Percentiles rank a stretch among this genome's conserved stretches.
Conservation (phyloP, 2,888 invertebrate genomes). For the Penaeus monodon region DNA sequence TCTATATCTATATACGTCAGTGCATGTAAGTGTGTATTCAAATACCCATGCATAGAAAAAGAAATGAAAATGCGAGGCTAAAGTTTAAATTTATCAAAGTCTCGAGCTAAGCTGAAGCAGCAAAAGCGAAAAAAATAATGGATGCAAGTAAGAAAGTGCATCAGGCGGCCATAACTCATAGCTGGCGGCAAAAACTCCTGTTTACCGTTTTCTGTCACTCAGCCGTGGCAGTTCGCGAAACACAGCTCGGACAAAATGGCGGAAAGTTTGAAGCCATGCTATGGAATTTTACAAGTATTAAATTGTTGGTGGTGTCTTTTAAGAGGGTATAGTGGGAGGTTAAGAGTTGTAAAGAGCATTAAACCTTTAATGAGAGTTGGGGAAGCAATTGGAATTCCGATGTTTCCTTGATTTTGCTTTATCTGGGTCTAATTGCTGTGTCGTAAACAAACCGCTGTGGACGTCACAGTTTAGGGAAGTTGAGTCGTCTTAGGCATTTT, state of each 20-base stretch:
- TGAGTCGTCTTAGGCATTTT: no score
- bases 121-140: no score
- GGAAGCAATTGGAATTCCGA: conserved; percentile 3
- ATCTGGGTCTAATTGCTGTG: background rate
- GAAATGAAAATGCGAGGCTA: no score
- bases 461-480: background rate
- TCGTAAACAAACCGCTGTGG: conserved; percentile 1
- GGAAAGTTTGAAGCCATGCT: background rate
- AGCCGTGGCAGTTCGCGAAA: no score
- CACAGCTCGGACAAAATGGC: no score
- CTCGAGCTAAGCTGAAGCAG: no score
- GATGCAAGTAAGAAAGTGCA: no score
- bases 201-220: no score
- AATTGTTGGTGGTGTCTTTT: conserved; percentile 9
- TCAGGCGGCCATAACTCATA: no score
- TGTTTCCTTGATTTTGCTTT: background rate
- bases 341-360: conserved; percentile 21
- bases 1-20: background rate
- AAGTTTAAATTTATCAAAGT: no score
- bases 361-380: conserved; percentile 10
- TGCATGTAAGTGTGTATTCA: background rate
- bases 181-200: no score
- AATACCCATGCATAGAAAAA: background rate
- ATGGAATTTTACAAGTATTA: conserved; percentile 23
- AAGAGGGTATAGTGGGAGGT: conserved; percentile 15